phyloP scores from a whole-genome alignment of 1,140 invertebrate genomes.

The Periplaneta americana region DNA sequence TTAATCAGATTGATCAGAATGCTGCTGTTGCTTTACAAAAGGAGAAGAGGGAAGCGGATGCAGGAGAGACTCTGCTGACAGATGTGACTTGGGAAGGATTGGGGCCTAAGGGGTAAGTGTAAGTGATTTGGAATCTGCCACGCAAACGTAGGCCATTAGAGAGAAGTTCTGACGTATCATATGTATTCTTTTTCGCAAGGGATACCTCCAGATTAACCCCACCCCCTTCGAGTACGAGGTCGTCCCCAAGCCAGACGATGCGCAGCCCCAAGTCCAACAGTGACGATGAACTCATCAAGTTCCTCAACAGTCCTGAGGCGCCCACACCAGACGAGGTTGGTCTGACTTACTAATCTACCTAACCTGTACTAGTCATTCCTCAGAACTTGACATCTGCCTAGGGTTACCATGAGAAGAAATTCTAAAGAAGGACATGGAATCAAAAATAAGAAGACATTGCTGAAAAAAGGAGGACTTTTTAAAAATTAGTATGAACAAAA shows the following conservation, averaged over 20 bases:
- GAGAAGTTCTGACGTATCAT: neutral
- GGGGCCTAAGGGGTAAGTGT: neutral
- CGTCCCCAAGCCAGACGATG: neutral
- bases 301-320: slow-evolving; percentile 6
- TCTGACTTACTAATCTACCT: too few species aligned
- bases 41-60: slow-evolving; percentile 31
- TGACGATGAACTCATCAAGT: slow-evolving; percentile 11
- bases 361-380: too few species aligned
- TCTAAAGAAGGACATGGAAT: too few species aligned
- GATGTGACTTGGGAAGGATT: slow-evolving; percentile 8
- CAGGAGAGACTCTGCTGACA: slow-evolving; percentile 27
- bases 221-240: neutral
- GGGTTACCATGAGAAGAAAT: too few species aligned
- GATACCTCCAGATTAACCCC: neutral
- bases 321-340: neutral
- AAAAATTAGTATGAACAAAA: too few species aligned
- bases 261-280: neutral
- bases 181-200: neutral
- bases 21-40: slow-evolving; percentile 66
- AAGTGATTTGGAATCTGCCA: neutral
- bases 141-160: neutral
- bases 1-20: slow-evolving; percentile 81
- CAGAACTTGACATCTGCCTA: too few species aligned
- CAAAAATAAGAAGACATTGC: too few species aligned
- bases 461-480: too few species aligned